Conservation (phyloP, 2,797 vertebrate genomes). For the Eospalax fontanierii region DNA sequence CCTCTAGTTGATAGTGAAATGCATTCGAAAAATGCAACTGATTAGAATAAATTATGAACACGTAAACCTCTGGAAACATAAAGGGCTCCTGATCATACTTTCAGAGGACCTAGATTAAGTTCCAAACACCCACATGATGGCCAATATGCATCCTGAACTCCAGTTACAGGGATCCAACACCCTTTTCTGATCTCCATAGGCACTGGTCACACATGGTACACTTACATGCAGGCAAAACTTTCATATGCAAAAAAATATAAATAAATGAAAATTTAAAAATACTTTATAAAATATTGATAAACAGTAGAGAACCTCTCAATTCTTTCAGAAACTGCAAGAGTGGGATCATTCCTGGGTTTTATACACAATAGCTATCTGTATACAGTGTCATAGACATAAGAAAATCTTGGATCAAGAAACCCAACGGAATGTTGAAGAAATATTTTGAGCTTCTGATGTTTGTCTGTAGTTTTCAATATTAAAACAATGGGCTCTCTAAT, state of each 20-base stretch:
- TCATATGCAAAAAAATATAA: no score
- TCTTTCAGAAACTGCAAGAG: neutral
- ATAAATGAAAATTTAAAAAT: no score
- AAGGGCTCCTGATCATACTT: no score
- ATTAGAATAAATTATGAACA: no score
- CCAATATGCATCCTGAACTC: no score
- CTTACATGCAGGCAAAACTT: no score
- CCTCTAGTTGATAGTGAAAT: neutral
- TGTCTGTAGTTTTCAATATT: neutral
- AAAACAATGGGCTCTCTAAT: neutral
- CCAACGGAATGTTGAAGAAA: neutral
- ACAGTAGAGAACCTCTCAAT: neutral
- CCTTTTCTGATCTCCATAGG: no score
- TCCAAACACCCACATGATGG: no score
- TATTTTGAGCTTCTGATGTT: neutral
- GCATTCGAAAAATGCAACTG: neutral
- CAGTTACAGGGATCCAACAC: no score
- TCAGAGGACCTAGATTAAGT: no score
- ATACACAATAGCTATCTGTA: neutral
- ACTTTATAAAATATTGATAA: neutral
- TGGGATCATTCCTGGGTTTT: neutral
- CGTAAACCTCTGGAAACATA: no score
- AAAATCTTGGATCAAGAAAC: neutral
- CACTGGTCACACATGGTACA: no score
- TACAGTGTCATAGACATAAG: neutral